A percentile compares a stretch with the other conserved stretches of the same genome.
Conservation (phyloP, 1,140 invertebrate species). For the Coptotermes formosanus region DNA sequence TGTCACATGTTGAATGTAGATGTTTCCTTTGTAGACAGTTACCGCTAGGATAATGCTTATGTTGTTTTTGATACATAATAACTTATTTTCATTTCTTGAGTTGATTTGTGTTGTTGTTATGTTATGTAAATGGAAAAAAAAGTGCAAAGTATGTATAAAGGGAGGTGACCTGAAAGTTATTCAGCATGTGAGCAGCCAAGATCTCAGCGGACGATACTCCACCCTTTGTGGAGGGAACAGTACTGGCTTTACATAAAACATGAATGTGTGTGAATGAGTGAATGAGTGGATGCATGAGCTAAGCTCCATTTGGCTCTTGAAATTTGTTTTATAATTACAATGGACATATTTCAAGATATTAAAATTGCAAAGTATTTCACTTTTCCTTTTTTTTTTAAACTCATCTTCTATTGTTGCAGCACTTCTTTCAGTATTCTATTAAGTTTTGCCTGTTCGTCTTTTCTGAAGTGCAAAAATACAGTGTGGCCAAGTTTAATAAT, state of each 20-base stretch:
- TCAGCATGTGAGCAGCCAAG: neutral
- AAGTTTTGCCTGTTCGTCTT: too few species aligned
- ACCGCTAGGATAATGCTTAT: neutral
- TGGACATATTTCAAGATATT: neutral
- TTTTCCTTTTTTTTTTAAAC: neutral
- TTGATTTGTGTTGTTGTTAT: neutral
- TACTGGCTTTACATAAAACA: neutral
- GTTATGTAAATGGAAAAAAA: neutral
- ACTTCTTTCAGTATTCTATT: too few species aligned
- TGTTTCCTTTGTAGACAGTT: neutral
- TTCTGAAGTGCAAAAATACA: too few species aligned
- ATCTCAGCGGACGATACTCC: neutral
- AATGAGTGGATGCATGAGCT: too few species aligned
- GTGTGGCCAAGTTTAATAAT: too few species aligned
- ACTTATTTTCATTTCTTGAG: conserved; percentile 17
- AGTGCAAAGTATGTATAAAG: neutral
- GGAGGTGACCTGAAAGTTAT: neutral
- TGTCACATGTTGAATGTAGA: neutral
- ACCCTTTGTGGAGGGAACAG: neutral
- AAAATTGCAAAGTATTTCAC: neutral
- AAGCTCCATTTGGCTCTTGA: too few species aligned
- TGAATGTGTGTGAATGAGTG: too few species aligned
- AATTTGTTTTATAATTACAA: neutral
- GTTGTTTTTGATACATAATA: neutral
- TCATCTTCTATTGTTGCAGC: too few species aligned